phyloP scores from a whole-genome alignment of 2,888 invertebrate genomes.

The Autographa gamma region DNA sequence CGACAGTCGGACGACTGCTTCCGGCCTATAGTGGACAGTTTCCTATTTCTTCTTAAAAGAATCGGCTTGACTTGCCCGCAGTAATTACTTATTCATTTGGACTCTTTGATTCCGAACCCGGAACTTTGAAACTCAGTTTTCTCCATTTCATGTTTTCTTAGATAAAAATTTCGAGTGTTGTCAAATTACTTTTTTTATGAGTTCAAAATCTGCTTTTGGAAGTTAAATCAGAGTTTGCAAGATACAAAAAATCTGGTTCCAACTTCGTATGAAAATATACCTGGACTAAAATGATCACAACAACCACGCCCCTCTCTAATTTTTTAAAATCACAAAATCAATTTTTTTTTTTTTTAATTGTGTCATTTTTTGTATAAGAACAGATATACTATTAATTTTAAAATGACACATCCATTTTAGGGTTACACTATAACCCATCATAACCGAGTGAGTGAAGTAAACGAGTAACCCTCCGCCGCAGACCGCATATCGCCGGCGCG shows the following conservation, averaged over 20 bases:
- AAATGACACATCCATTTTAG: too few species aligned
- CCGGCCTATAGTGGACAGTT: constrained; percentile 39
- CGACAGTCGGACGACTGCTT: constrained; percentile 23
- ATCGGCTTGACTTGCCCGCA: constrained; percentile 43
- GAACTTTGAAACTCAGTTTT: constrained; percentile 47
- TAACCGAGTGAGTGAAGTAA: constrained; percentile 19
- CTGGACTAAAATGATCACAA: too few species aligned
- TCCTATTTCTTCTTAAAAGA: constrained; percentile 44
- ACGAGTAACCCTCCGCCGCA: constrained; percentile 47
- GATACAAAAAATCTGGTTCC: too few species aligned
- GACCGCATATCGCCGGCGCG: constrained; percentile 51
- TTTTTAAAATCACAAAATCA: too few species aligned
- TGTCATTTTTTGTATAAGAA: too few species aligned
- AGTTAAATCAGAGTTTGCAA: constrained; percentile 42
- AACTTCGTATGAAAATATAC: too few species aligned
- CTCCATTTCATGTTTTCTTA: constrained; percentile 45
- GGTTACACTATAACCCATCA: background rate
- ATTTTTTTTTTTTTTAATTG: too few species aligned
- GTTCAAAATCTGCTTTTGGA: constrained; percentile 28
- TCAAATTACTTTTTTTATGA: constrained; percentile 51
- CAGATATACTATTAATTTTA: too few species aligned
- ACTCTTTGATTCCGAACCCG: constrained; percentile 50
- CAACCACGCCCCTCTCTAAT: too few species aligned
- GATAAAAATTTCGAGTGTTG: constrained; percentile 32
- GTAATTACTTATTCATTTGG: constrained; percentile 61